A percentile compares a stretch with the other conserved stretches of the same genome.
These are phyloP conservation scores for Ephialtes manifestator DNA, from an alignment of 2,888 invertebrate genomes.

Conservation along the genomic window DNA sequence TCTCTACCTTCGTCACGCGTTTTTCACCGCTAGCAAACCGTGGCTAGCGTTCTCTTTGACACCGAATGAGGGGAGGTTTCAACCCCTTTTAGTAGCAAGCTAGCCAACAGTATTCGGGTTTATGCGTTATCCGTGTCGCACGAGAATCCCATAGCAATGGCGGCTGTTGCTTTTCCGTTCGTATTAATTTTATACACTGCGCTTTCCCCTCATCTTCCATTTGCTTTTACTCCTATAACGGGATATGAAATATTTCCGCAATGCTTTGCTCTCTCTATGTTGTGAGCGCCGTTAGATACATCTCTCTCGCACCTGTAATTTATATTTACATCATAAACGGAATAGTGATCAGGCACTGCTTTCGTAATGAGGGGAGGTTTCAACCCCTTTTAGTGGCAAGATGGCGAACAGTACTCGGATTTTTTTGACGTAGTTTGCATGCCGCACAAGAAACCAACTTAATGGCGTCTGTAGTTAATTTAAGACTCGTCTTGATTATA, in stretches of 20 bases:
- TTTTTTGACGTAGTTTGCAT: too few relatives aligned
- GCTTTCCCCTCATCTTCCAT: constrained; percentile 55
- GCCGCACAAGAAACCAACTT: too few relatives aligned
- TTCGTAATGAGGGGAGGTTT: constrained; percentile 42
- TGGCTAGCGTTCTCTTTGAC: constrained; percentile 29
- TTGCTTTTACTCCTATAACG: not conserved
- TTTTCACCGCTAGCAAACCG: not conserved
- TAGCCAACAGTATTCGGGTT: not conserved
- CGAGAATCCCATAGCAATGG: constrained; percentile 50
- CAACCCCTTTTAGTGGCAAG: constrained; percentile 49
- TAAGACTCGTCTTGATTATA: too few relatives aligned
- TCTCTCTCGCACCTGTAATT: too few relatives aligned
- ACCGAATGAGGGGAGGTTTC: constrained; percentile 41
- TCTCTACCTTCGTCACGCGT: constrained; percentile 24
- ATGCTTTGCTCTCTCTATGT: too few relatives aligned
- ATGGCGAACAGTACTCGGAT: too few relatives aligned
- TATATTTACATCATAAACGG: too few relatives aligned
- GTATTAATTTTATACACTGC: constrained; percentile 48
- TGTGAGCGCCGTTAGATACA: too few relatives aligned
- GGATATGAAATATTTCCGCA: too few relatives aligned
- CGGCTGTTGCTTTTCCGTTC: constrained; percentile 19
- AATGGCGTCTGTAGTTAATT: too few relatives aligned
- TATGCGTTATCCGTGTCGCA: constrained; percentile 56
- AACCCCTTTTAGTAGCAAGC: constrained; percentile 45
- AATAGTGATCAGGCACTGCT: too few relatives aligned